Base-by-base conservation (phyloP, 2,113 vertebrate species). In the Malaclemys terrapin region DNA sequence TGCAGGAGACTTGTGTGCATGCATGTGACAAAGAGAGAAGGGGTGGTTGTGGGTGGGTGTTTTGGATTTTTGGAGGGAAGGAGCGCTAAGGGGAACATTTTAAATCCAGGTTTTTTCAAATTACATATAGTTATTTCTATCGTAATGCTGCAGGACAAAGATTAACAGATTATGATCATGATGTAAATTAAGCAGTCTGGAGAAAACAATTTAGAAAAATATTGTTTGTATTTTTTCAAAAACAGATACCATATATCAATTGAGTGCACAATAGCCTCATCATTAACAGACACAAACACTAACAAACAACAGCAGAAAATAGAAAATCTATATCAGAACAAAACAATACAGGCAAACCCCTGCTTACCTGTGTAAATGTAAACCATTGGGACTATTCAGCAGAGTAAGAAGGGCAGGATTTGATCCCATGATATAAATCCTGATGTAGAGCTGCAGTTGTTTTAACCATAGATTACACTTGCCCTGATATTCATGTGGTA, bases 341-440 rank as follows among this genome's bases (percentile, higher is more conserved):
- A 45, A 22, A 25, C 5, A 45, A 45, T 24, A 76, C 5, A 25
- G 72, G n/a, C 19, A 42, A 42, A 12, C 24, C 24, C 22, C 69
- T 42, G 11, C 45, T 76, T 75, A 45, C 38, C 72, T 75, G 38
- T 42, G 19, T 76, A 76, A 76, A 76, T 42, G 25, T 76, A 76
- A 69, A 76, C 45, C 10, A 45, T 38, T 42, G n/a, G 42, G 72
- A 76, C 45, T 45, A 76, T 45, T 76, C 42, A 45, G 10, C 4
- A 5, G 10, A 93, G 84, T 93, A 53, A 94, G 80, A 89, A 42
- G 80, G 83, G 85, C 94, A 91, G 19, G 45, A 95, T 5, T 91
- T 38, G 90, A 92, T 49, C 69, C 8, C 50, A 57, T 50, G 82
- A 80, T 83, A 93, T 47, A 96, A 96, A 93, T 81, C n/a, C 54